Base-by-base conservation (phyloP, 2,888 invertebrate species). In the Cephus spinipes region DNA sequence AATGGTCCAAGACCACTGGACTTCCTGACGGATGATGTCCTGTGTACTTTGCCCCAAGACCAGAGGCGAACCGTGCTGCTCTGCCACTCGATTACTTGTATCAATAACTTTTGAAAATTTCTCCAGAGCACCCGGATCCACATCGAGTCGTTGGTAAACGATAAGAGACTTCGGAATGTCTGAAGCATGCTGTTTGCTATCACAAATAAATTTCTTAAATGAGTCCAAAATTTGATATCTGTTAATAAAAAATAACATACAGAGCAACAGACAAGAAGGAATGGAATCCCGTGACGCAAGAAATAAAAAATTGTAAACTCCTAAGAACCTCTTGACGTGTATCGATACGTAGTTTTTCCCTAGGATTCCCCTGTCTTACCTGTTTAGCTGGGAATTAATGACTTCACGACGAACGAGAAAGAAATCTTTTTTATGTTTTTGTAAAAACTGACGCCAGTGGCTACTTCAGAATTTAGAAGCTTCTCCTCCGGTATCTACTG, bases 401-500 rank as follows among this genome's bases (percentile, higher is more conserved):
- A 23, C 23, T 55, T 23, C 9, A 6, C 55, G 55, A 23, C 23
- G 4, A 55, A 23, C 4, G 40, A 40, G 12, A 40, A 55, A 23
- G 0, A 55, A 23, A 55, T 55, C 6, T 9, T 55, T 55, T 23
- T 23, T 55, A 23, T 55, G 1, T 2, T 55, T 0, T 15, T 55
- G 9, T 23, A 23, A 23, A 55, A 55, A 55, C 55, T 55, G 55
- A 55, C 23, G 23, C 55, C 9, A 23, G 23, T 55, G 23, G 9
- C 55, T 55, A 2, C 55, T 55, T 55, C 2, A 55, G 9, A 23
- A 76, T 79, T 40, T 73, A 31, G 31, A 73, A 73, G n/a, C 23
- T 79, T 80, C 55, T 23, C 55, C 36, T 30, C 32, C 68, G 74
- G 68, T 12, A 69, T 15, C 69, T 40, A 73, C 31, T 35, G 15